These are phyloP conservation scores for Peromyscus aztecus DNA, from an alignment of 2,797 vertebrate genomes.

Conservation along the genomic window DNA sequence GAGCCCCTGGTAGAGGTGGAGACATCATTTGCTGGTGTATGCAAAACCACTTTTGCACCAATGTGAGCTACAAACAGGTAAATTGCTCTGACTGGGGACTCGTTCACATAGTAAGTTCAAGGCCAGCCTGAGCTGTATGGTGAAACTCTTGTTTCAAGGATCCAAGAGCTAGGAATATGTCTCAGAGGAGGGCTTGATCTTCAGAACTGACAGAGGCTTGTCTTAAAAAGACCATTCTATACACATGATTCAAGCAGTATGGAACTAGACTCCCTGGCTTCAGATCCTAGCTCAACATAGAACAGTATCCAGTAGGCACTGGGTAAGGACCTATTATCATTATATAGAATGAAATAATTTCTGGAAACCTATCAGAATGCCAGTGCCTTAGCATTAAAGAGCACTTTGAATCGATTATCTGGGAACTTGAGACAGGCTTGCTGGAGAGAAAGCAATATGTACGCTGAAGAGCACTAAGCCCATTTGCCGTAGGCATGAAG, in stretches of 20 bases:
- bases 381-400: conserved; percentile 29
- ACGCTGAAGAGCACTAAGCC: not conserved
- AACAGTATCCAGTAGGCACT: not conserved
- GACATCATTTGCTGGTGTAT: not conserved
- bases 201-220: not conserved
- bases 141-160: not conserved
- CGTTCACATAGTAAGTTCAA: not conserved
- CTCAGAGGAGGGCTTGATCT: not conserved
- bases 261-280: not conserved
- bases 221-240: not conserved
- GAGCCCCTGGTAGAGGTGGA: not conserved
- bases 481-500: not conserved
- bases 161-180: not conserved
- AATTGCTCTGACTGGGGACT: not conserved
- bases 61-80: not conserved
- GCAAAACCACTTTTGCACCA: not conserved
- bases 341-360: not conserved
- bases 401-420: conserved; percentile 41
- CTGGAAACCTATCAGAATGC: conserved; percentile 53
- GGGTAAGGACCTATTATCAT: not conserved
- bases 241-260: not conserved
- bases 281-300: not conserved
- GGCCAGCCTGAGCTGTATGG: not conserved
- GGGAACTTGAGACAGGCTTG: conserved; percentile 16
- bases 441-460: not conserved